Percentiles rank a stretch among this genome's conserved stretches.
phyloP scores from a whole-genome alignment of 92 coral and sea anemone genomes.

The Ricordea florida region DNA sequence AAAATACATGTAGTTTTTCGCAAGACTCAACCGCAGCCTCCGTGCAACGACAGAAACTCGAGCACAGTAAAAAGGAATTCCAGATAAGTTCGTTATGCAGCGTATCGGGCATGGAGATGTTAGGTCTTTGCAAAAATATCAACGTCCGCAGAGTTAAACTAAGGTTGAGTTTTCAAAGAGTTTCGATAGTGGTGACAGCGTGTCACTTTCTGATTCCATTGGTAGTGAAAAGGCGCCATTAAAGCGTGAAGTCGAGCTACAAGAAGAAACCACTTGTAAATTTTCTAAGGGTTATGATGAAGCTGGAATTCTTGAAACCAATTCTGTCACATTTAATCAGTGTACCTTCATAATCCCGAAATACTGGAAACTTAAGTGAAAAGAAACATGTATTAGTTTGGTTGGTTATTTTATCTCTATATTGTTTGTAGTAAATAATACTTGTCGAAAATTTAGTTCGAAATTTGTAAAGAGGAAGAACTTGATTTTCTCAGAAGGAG shows the following conservation, averaged over 20 bases:
- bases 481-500: too few species aligned
- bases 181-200: neutral
- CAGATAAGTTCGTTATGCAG: neutral
- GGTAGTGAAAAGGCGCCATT: neutral
- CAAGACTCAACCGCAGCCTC: neutral
- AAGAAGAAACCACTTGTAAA: neutral
- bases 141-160: neutral
- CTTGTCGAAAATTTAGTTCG: too few species aligned
- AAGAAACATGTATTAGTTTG: neutral
- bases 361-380: neutral
- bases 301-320: too few species aligned
- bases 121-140: conserved; percentile 4
- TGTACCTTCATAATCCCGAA: neutral
- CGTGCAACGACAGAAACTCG: neutral
- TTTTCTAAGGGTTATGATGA: neutral
- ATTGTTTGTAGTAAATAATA: too few species aligned
- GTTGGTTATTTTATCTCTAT: neutral
- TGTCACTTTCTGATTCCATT: too few species aligned
- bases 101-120: neutral
- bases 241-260: neutral
- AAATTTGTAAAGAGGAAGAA: too few species aligned
- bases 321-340: neutral
- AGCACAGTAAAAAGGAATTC: neutral
- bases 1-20: neutral
- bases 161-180: neutral